A percentile compares a stretch with the other conserved stretches of the same genome.
Conservation (phyloP, 2,113 vertebrate genomes). For the Tautogolabrus adspersus region DNA sequence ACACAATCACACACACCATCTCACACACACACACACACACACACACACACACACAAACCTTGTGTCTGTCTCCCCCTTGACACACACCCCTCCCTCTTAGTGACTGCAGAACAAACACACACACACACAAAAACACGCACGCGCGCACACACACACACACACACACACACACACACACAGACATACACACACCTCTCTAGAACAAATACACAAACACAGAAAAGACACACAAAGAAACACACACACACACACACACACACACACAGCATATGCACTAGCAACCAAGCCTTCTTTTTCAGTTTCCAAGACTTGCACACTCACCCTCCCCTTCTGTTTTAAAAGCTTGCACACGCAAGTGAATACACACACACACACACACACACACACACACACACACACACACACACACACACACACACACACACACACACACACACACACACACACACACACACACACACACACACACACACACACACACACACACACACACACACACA, state of each 20-base stretch:
- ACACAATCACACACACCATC: slow-evolving; percentile 22
- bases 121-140: slow-evolving; percentile 47
- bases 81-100: slow-evolving; percentile 77
- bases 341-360: slow-evolving; percentile 53
- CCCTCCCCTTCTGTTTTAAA: slow-evolving; percentile 69
- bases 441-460: slow-evolving; percentile 62
- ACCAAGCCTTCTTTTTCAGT: slow-evolving; percentile 76
- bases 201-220: slow-evolving; percentile 76
- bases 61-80: slow-evolving; percentile 73
- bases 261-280: slow-evolving; percentile 69
- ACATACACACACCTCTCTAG: slow-evolving; percentile 64
- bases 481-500: slow-evolving; percentile 38
- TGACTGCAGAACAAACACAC: slow-evolving; percentile 77
- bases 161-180: slow-evolving; percentile 36
- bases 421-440: slow-evolving; percentile 62
- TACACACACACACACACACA: slow-evolving; percentile 34
- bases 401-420: slow-evolving; percentile 63
- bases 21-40: slow-evolving; percentile 45
- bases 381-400: slow-evolving; percentile 63
- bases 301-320: slow-evolving; percentile 68
- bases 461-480: slow-evolving; percentile 36
- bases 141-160: slow-evolving; percentile 35
- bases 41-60: slow-evolving; percentile 66
- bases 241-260: slow-evolving; percentile 7
- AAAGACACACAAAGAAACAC: slow-evolving; percentile 50